A percentile compares a stretch with the other conserved stretches of the same genome.
Conservation (phyloP, 2,113 vertebrate species). For the Odocoileus hemionus region DNA sequence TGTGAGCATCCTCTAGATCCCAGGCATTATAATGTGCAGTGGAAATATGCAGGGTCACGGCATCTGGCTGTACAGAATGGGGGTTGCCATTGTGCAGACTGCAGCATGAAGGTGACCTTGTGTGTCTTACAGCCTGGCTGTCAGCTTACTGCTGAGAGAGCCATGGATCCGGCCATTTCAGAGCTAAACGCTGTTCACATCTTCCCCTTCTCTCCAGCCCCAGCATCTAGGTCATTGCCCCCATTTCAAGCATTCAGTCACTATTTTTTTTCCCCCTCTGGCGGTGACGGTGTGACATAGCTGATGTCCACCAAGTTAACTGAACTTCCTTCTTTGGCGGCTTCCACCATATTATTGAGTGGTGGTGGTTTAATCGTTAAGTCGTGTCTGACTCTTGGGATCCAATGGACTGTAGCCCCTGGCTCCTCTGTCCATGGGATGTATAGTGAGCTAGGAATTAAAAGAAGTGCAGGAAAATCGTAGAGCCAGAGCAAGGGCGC, state of each 20-base stretch:
- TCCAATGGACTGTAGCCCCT: neutral
- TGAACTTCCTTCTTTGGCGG: neutral
- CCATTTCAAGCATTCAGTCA: neutral
- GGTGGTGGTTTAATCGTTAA: neutral
- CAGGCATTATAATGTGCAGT: neutral
- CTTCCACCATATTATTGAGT: neutral
- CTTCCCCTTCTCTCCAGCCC: neutral
- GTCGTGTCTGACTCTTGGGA: neutral
- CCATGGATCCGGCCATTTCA: neutral
- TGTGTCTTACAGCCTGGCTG: neutral
- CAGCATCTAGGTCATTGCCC: neutral
- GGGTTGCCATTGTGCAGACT: neutral
- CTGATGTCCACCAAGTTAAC: neutral
- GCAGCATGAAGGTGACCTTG: fast-evolving
- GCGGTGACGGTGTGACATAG: neutral
- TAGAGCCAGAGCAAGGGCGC: neutral
- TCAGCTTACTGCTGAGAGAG: neutral
- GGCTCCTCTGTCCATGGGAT: neutral
- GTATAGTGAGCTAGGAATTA: neutral
- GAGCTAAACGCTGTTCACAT: neutral
- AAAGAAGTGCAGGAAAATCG: neutral
- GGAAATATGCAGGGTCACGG: neutral
- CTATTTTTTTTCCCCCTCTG: neutral
- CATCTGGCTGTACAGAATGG: neutral
- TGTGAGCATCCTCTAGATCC: neutral